A percentile compares a stretch with the other conserved stretches of the same genome.
These are phyloP conservation scores for Dasysyrphus albostriatus DNA, from an alignment of 2,888 invertebrate species.

Conservation along the genomic window DNA sequence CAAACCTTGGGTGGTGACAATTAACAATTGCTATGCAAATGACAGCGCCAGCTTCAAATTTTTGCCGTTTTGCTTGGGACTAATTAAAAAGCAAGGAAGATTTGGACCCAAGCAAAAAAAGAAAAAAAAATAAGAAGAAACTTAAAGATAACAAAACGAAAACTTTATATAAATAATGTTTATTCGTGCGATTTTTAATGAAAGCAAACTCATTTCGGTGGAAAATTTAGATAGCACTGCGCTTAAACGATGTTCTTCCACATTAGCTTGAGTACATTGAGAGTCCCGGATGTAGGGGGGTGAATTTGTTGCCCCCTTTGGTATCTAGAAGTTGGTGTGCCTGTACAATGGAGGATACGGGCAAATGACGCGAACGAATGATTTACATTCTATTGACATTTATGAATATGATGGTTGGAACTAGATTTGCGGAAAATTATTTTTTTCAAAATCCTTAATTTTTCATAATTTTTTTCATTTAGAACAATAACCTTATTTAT, in stretches of 20 bases:
- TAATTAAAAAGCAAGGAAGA: conserved; percentile 80
- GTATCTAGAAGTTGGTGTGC: no score
- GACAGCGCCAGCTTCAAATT: conserved; percentile 78
- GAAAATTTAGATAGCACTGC: conserved; percentile 75
- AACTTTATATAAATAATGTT: conserved; percentile 72
- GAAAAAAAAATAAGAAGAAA: conserved; percentile 70
- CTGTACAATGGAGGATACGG: no score
- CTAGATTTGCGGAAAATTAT: no score
- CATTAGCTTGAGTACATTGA: not conserved
- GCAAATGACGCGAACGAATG: no score
- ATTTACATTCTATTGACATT: no score
- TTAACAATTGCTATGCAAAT: conserved; percentile 82
- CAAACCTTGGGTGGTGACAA: conserved; percentile 61
- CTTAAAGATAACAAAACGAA: conserved; percentile 74
- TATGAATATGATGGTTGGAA: no score
- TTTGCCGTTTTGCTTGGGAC: conserved; percentile 71
- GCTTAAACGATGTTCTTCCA: conserved; percentile 37
- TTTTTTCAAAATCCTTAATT: no score
- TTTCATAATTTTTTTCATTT: no score
- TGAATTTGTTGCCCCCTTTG: no score
- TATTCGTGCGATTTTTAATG: conserved; percentile 75
- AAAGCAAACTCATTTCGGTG: conserved; percentile 75
- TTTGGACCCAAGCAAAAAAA: conserved; percentile 1
- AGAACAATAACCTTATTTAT: no score
- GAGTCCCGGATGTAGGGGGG: not conserved